Evolutionary conservation across 2,113 vertebrate genomes (phyloP).

Genomic region (Sphyrna mokarran): DNA sequence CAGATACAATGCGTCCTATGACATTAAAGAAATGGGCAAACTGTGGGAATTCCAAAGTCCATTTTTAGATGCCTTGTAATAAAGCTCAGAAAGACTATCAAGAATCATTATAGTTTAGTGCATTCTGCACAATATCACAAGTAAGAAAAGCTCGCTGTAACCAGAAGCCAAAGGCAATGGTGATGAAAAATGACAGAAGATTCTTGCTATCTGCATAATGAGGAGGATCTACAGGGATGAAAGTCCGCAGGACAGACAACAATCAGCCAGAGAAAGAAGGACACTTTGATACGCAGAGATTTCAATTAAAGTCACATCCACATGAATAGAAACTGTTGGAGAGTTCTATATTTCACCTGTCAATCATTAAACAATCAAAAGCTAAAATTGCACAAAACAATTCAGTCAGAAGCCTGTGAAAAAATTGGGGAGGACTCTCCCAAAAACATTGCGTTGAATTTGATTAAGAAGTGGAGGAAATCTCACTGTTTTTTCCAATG

Average conservation of each 20-base stretch:
- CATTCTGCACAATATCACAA: not conserved
- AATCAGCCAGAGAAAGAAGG: not conserved
- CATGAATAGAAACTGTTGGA: not conserved
- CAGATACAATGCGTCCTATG: not conserved
- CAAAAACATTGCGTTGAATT: no score
- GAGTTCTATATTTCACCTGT: not conserved
- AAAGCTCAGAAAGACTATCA: not conserved
- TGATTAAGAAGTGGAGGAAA: no score
- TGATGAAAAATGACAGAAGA: not conserved
- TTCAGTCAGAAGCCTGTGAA: not conserved
- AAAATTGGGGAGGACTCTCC: not conserved
- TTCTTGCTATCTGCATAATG: not conserved
- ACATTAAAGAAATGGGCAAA: not conserved
- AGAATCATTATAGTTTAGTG: not conserved
- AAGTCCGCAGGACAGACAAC: not conserved
- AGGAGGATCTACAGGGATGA: not conserved
- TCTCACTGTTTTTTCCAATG: no score
- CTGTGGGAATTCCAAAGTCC: not conserved
- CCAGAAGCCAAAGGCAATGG: not conserved
- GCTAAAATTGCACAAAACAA: not conserved
- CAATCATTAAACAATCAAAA: not conserved
- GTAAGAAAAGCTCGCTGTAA: not conserved
- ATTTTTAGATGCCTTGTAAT: not conserved
- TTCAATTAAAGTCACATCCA: not conserved
- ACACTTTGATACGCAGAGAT: not conserved